Percentiles rank a stretch among this genome's conserved stretches.
Evolutionary conservation across 23 tunicate species (phyloP).

Genomic region (Corella eumyota): DNA sequence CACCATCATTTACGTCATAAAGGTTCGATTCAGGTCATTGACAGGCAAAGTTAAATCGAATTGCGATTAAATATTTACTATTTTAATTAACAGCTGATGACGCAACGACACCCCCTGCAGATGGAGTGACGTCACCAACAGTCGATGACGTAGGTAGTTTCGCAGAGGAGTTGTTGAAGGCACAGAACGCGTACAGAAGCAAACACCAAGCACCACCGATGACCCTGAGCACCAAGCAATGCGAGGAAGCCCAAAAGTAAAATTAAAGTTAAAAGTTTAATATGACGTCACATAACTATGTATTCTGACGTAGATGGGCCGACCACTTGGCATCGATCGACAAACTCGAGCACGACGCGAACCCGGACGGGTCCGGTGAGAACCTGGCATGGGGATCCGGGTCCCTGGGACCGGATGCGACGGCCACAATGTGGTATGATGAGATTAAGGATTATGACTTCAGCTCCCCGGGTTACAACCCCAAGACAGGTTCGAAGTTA

Average conservation of each 20-base stretch:
- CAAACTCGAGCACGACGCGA: conserved; percentile 26
- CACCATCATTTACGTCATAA: too few species aligned
- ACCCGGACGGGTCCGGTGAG: conserved; percentile 54
- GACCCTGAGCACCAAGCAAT: conserved; percentile 26
- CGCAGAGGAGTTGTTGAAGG: conserved; percentile 36
- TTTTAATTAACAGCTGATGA: too few species aligned
- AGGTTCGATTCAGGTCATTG: too few species aligned
- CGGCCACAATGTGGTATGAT: conserved; percentile 72
- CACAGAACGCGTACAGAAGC: conserved; percentile 52
- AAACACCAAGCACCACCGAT: conserved; percentile 48
- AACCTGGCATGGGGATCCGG: conserved; percentile 55
- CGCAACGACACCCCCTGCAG: too few species aligned
- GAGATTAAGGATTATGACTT: conserved; percentile 69
- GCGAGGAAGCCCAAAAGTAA: conserved; percentile 66
- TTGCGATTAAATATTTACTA: too few species aligned
- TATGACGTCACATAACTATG: background rate
- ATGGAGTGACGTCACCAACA: background rate
- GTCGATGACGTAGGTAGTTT: conserved; percentile 7
- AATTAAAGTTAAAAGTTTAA: background rate
- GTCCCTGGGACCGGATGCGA: conserved; percentile 16
- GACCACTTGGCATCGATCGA: conserved; percentile 24
- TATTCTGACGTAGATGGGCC: conserved; percentile 28
- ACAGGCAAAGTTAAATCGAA: too few species aligned
- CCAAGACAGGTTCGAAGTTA: conserved; percentile 62
- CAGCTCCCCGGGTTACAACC: conserved; percentile 35